These are phyloP conservation scores for Sepiola atlantica DNA, from an alignment of 2,888 invertebrate genomes.

Conservation along the genomic window DNA sequence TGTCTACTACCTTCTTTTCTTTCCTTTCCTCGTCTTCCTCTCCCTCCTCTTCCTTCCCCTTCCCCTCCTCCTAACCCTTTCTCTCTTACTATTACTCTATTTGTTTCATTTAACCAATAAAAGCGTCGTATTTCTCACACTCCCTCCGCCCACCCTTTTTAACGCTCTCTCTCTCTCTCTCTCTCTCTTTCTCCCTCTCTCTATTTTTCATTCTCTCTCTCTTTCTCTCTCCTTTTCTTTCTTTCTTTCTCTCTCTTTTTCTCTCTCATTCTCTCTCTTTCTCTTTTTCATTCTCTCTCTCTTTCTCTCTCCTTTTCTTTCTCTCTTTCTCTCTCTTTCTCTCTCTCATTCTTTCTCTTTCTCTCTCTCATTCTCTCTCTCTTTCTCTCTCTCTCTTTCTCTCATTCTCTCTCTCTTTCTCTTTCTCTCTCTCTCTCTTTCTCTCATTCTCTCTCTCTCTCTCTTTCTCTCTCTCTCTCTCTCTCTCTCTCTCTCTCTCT, in stretches of 20 bases:
- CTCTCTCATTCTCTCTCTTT: too few species aligned
- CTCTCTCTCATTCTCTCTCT: background rate
- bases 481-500: too few species aligned
- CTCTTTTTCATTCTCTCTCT: too few species aligned
- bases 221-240: background rate
- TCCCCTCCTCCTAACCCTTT: too few species aligned
- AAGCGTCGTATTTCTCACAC: too few species aligned
- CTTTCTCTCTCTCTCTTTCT: background rate
- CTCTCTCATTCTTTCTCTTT: background rate
- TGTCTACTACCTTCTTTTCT: background rate
- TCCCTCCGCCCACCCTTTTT: too few species aligned
- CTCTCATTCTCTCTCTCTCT: too few species aligned
- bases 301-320: too few species aligned
- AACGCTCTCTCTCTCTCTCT: background rate
- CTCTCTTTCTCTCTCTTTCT: background rate
- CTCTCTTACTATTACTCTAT: too few species aligned
- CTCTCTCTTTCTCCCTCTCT: background rate
- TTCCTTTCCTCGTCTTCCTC: background rate
- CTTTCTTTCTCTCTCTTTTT: background rate
- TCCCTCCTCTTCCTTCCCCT: background rate
- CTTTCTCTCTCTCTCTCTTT: too few species aligned
- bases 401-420: background rate
- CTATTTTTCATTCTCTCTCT: background rate
- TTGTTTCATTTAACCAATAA: too few species aligned
- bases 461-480: too few species aligned